Evolutionary conservation across 1,140 invertebrate genomes (phyloP).

Genomic region (Sweltsa coloradensis): DNA sequence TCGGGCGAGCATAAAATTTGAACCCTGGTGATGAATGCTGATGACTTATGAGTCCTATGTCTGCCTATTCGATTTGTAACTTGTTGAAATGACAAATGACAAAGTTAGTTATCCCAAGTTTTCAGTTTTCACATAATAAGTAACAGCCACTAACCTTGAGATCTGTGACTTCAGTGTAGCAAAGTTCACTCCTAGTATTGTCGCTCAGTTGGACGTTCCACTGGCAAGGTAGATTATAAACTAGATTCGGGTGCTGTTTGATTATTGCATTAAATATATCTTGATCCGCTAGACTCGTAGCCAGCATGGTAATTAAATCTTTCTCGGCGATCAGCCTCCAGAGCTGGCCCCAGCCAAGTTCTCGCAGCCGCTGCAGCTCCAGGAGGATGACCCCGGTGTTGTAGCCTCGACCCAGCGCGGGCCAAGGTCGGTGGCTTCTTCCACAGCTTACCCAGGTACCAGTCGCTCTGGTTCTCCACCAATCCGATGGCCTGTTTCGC

Average conservation of each 20-base stretch:
- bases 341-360: slow-evolving; percentile 55
- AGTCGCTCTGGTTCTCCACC: slow-evolving; percentile 89
- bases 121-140: too few relatives aligned
- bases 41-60: too few relatives aligned
- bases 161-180: slow-evolving; percentile 65
- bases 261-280: slow-evolving; percentile 89
- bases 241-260: slow-evolving; percentile 60
- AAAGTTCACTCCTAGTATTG: slow-evolving; percentile 68
- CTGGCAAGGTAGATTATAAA: slow-evolving; percentile 70
- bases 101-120: too few relatives aligned
- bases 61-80: too few relatives aligned
- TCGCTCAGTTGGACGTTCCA: slow-evolving; percentile 92
- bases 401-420: slow-evolving; percentile 70
- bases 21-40: too few relatives aligned
- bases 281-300: slow-evolving; percentile 79
- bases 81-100: too few relatives aligned
- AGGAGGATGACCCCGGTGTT: slow-evolving; percentile 87
- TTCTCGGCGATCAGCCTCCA: slow-evolving; percentile 67
- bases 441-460: slow-evolving; percentile 69
- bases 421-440: slow-evolving; percentile 72
- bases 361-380: slow-evolving; percentile 56
- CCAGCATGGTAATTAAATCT: slow-evolving; percentile 53
- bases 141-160: slow-evolving; percentile 66
- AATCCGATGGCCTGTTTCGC: slow-evolving; percentile 61
- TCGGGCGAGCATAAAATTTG: too few relatives aligned